phyloP scores from a whole-genome alignment of 1,140 invertebrate species.

The Microplitis demolitor region DNA sequence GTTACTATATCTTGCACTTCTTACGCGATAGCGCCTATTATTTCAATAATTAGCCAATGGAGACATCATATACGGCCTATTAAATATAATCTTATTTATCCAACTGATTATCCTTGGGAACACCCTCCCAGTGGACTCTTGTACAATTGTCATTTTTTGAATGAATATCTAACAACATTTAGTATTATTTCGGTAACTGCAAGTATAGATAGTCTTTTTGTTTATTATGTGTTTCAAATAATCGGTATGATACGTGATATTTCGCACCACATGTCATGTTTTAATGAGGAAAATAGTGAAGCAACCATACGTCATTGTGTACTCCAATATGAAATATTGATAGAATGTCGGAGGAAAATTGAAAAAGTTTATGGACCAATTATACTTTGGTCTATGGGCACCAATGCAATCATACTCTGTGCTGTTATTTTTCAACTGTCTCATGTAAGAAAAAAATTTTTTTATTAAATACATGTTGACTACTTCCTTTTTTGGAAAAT shows the following conservation, averaged over 20 bases:
- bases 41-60: not conserved
- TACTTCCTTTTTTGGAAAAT: too few species aligned
- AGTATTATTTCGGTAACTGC: not conserved
- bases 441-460: constrained; percentile 2
- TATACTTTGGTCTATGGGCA: not conserved
- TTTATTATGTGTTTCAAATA: constrained; percentile 8
- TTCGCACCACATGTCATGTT: not conserved
- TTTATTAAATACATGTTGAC: not conserved
- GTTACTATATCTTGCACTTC: not conserved
- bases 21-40: not conserved
- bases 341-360: not conserved
- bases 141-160: not conserved
- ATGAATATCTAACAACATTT: not conserved
- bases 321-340: not conserved
- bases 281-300: not conserved
- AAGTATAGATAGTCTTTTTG: not conserved
- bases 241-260: not conserved
- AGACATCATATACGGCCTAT: not conserved
- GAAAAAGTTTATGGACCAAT: constrained; percentile 15
- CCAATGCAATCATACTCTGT: constrained; percentile 17
- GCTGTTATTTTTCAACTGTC: constrained; percentile 10
- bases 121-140: not conserved
- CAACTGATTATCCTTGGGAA: constrained; percentile 9
- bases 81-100: constrained; percentile 19
- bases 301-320: not conserved